A percentile compares a stretch with the other conserved stretches of the same genome.
Evolutionary conservation across 2,113 vertebrate genomes (phyloP).

Genomic region (Gasterosteus aculeatus): DNA sequence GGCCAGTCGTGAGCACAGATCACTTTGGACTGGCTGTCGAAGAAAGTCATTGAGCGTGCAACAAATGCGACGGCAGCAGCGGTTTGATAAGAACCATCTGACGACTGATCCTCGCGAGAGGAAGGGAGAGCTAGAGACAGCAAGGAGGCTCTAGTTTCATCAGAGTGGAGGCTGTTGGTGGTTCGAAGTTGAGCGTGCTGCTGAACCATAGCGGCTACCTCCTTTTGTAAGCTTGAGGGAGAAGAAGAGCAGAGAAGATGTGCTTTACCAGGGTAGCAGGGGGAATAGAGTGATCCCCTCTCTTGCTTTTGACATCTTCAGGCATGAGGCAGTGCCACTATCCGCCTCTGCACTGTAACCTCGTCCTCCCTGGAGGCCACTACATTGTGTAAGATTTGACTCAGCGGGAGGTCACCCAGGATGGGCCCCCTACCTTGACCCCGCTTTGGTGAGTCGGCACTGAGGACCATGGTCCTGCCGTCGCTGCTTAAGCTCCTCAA

Average conservation of each 20-base stretch:
- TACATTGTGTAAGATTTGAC: slow-evolving; percentile 17
- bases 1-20: slow-evolving; percentile 18
- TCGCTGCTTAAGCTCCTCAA: slow-evolving; percentile 78
- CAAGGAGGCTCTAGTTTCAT: slow-evolving; percentile 4
- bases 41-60: slow-evolving; percentile 59
- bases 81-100: slow-evolving; percentile 44
- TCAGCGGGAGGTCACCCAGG: not conserved
- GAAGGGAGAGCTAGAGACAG: slow-evolving; percentile 23
- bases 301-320: slow-evolving; percentile 35
- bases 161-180: slow-evolving; percentile 39
- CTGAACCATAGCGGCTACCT: not conserved
- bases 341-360: slow-evolving; percentile 19
- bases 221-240: slow-evolving; percentile 10
- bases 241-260: slow-evolving; percentile 4
- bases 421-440: slow-evolving; percentile 47
- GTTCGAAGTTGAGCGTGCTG: slow-evolving; percentile 22
- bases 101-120: slow-evolving; percentile 24
- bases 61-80: slow-evolving; percentile 23
- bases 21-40: slow-evolving; percentile 13
- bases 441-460: slow-evolving; percentile 48
- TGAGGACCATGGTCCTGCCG: slow-evolving; percentile 81
- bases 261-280: not conserved
- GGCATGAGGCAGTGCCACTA: slow-evolving; percentile 50
- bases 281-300: slow-evolving; percentile 17
- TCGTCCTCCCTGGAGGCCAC: slow-evolving; percentile 1